phyloP scores from a whole-genome alignment of 2,888 invertebrate species.

The Lycophotia porphyrea region DNA sequence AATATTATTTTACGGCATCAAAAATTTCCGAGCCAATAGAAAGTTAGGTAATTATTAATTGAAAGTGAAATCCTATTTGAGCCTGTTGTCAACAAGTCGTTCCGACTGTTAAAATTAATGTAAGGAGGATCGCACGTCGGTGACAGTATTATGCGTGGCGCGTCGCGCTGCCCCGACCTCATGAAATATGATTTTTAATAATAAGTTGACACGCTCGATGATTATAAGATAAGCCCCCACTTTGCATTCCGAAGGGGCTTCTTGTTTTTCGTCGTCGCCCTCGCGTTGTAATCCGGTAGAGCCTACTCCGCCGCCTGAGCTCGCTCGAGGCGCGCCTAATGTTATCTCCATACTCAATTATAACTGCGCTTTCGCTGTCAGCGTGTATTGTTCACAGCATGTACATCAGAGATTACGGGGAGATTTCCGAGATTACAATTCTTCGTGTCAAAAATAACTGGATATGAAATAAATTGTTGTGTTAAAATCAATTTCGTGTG shows the following conservation, averaged over 20 bases:
- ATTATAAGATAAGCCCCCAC: conserved; percentile 90
- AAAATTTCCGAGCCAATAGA: conserved; percentile 51
- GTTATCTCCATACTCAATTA: conserved; percentile 72
- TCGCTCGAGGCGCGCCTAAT: conserved; percentile 70
- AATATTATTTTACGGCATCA: conserved; percentile 50
- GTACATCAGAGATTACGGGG: conserved; percentile 30
- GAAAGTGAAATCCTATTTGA: conserved; percentile 71
- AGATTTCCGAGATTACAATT: conserved; percentile 33
- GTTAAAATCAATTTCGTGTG: not conserved
- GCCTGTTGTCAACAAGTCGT: conserved; percentile 76
- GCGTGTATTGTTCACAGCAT: conserved; percentile 44
- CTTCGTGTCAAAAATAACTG: conserved; percentile 6
- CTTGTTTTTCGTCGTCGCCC: conserved; percentile 85
- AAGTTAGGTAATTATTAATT: conserved; percentile 70
- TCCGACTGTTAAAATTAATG: conserved; percentile 76
- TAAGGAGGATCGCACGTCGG: conserved; percentile 64
- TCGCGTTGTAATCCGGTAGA: conserved; percentile 82
- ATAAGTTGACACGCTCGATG: conserved; percentile 90
- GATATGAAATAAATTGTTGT: not conserved
- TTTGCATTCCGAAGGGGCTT: conserved; percentile 88
- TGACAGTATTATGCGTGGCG: conserved; percentile 78
- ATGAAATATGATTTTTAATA: conserved; percentile 91
- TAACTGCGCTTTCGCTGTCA: conserved; percentile 57
- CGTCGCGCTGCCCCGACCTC: conserved; percentile 78
- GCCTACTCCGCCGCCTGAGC: conserved; percentile 74